Percentiles rank a stretch among this genome's conserved stretches.
Conservation (phyloP, 2,888 invertebrate genomes). For the Heliconius erato region DNA sequence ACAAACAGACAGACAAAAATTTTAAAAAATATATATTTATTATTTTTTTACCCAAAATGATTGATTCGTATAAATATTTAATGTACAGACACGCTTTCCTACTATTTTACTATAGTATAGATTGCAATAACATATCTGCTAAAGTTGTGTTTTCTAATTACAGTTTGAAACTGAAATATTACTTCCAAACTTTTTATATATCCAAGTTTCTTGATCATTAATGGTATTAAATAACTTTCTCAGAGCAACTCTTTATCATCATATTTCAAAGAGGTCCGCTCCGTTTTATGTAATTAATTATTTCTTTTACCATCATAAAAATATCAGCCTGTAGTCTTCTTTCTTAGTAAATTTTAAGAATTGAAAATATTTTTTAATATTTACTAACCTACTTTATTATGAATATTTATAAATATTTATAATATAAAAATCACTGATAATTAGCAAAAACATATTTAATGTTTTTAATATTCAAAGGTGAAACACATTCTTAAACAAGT, state of each 20-base stretch:
- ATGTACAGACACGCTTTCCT: not conserved
- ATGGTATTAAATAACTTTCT: conserved; percentile 12
- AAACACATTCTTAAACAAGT: no score
- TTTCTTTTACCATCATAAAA: not conserved
- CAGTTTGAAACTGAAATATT: not conserved
- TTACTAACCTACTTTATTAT: not conserved
- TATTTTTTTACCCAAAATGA: no score
- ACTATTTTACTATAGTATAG: not conserved
- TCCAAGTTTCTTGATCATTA: conserved; percentile 3
- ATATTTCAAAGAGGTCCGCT: conserved; percentile 20
- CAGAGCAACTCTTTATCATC: conserved; percentile 16
- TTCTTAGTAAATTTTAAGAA: not conserved
- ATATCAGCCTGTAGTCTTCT: not conserved
- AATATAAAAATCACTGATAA: not conserved
- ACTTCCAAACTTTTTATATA: not conserved
- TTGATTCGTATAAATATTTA: no score
- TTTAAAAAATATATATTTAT: no score
- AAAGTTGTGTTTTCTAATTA: not conserved
- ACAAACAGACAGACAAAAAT: no score
- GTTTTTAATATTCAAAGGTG: not conserved
- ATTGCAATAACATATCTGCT: not conserved
- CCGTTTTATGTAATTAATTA: conserved; percentile 4
- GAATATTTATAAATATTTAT: not conserved
- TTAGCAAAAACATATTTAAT: not conserved
- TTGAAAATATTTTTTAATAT: not conserved